Evolutionary conservation across 2,888 invertebrate genomes (phyloP), one percentile per base, ranked within the genome.

Genomic region (Pilophorus perplexus): DNA sequence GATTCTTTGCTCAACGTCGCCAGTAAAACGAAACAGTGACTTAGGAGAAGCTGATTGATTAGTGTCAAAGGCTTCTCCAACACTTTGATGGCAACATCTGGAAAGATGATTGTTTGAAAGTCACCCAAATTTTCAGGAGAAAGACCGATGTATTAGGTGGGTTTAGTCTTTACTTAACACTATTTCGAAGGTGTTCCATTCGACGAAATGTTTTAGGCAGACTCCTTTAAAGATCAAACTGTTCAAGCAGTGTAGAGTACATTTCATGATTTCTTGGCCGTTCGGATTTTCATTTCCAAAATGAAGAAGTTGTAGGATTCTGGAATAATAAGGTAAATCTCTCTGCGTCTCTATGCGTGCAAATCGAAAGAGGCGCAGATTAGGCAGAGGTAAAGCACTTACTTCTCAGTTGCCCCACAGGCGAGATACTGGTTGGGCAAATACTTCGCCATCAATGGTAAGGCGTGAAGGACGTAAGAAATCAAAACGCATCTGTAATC

Each of bases 361-460:
- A n/a, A n/a, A n/a, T n/a, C n/a, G n/a, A n/a, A n/a, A n/a, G n/a
- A n/a, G n/a, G n/a, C n/a, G n/a, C n/a, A n/a, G n/a, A n/a, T n/a
- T n/a, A n/a, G n/a, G n/a, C n/a, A n/a, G n/a, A n/a, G n/a, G 5
- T 42, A 42, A 38, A 40, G 14, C 16, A 59, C 28, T n/a, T 57
- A 67, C 68, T 38, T 67, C 16, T 3, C 10, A 28, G 68, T 69
- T 6, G 59, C 67, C 14, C 67, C 66, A 27, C 54, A 46, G 8
- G 28, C 44, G 2, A 42, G 37, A 28, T 67, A 66, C 44, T 66
- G 44, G 1, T 57, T 37, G 5, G 66, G 66, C 5, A 40, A 20
- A 33, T 48, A 57, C 23, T 46, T 37, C 8, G 52, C 66, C 1
- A 66, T 3, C 5, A 57, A n/a, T 6, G 66, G 66, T 1, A 66